phyloP scores from a whole-genome alignment of 2,888 invertebrate species.

The Magallana nippona region DNA sequence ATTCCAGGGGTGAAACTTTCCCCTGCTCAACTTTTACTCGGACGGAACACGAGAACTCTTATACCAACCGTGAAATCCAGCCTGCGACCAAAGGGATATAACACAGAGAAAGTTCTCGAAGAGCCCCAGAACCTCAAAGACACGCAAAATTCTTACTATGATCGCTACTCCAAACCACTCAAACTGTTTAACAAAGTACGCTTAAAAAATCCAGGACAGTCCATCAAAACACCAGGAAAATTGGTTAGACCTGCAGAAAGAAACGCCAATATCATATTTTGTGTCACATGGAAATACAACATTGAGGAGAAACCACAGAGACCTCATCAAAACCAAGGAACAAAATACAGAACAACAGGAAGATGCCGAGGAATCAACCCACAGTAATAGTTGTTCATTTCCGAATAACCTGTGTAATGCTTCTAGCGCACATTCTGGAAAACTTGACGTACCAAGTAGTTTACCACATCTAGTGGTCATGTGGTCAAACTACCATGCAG shows the following conservation, averaged over 20 bases:
- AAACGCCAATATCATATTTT: constrained; percentile 27
- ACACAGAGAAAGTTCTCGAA: not conserved
- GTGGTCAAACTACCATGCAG: constrained; percentile 16
- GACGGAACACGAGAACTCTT: constrained; percentile 45
- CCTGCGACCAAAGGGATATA: constrained; percentile 34
- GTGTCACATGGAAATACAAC: no score
- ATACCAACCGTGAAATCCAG: constrained; percentile 45
- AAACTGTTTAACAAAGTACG: not conserved
- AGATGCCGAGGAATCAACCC: not conserved
- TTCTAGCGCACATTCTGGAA: not conserved
- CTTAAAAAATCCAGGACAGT: not conserved
- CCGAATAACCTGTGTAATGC: no score
- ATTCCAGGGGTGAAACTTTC: constrained; percentile 45
- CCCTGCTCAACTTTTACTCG: constrained; percentile 51
- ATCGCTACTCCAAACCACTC: constrained; percentile 28
- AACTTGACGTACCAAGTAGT: not conserved
- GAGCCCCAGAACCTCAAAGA: not conserved
- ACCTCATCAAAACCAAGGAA: not conserved
- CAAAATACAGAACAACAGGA: not conserved
- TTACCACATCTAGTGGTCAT: not conserved
- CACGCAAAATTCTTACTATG: constrained; percentile 37
- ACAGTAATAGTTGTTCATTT: not conserved
- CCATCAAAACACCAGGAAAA: no score
- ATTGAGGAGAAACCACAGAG: not conserved
- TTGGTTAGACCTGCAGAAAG: constrained; percentile 15